phyloP scores from a whole-genome alignment of 2,797 vertebrate species.

The Lutra lutra region DNA sequence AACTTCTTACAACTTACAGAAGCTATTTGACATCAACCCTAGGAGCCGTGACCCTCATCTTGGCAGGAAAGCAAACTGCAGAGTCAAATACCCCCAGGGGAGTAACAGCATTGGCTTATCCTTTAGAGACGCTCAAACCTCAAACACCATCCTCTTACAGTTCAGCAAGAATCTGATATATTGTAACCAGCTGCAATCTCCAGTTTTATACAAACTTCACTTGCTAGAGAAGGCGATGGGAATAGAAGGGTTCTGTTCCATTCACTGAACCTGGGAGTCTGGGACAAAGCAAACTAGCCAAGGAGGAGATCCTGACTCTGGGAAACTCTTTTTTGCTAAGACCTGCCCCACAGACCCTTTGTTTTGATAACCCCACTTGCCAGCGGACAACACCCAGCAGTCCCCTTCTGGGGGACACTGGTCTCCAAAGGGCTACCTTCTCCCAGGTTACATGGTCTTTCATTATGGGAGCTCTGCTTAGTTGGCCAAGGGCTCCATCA shows the following conservation, averaged over 20 bases:
- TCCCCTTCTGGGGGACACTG: neutral
- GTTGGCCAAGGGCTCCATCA: neutral
- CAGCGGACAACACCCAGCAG: too few species aligned
- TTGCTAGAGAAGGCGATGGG: neutral
- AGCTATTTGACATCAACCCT: neutral
- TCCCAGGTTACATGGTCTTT: neutral
- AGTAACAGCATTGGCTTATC: neutral
- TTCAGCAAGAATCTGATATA: neutral
- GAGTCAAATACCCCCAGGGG: neutral
- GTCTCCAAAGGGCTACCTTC: neutral
- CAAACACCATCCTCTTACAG: neutral
- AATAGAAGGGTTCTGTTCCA: too few species aligned
- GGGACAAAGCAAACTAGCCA: neutral
- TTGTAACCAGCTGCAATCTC: neutral
- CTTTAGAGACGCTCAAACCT: neutral
- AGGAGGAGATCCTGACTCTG: neutral
- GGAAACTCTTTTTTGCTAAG: neutral
- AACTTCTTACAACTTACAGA: neutral
- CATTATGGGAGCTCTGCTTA: neutral
- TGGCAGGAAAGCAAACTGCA: neutral
- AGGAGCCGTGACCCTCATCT: too few species aligned
- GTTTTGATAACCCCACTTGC: neutral
- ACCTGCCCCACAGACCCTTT: neutral
- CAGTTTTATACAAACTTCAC: neutral
- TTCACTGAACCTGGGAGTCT: neutral